Evolutionary conservation across 2,888 invertebrate species (phyloP), one percentile per base, ranked within the genome.

Genomic region (Plemyria rubiginata): DNA sequence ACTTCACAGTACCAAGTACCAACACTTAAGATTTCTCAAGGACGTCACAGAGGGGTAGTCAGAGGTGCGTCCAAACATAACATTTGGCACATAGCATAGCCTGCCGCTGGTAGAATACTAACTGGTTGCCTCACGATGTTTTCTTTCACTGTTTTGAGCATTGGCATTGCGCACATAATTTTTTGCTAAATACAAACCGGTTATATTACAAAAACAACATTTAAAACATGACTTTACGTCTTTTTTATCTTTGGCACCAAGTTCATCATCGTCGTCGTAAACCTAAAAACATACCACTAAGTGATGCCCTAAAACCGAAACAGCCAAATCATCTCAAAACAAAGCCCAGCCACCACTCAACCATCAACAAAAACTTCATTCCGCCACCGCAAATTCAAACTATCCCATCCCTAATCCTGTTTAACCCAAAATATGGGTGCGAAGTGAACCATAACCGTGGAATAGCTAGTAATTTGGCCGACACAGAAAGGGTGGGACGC

Each of bases 401-500:
- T 64, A 60, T 55, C 55, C 60, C 55, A 53, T 52, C 60, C 55
- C 52, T 60, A 53, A 48, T 60, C 53, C 55, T 53, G 60, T 64
- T 53, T 54, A 54, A 49, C 55, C 51, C 56, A 45, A 54, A 64
- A 64, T 64, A 78, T 73, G 75, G 75, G 73, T 68, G 78, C 73
- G 77, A 75, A 76, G 77, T 77, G 77, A 76, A 77, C 74, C 78
- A 65, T 70, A 75, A 70, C 72, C 68, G 61, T 63, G 70, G 79
- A 85, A 88, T 85, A 76, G 81, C 80, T 78, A 77, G 86, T 86
- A 83, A 89, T 89, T 85, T 82, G 72, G 77, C 74, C 74, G 79
- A 90, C 88, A 88, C 73, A 76, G 79, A 85, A 88, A 85, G 86
- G 90, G 88, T 84, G 87, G 83, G 78, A 63, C 79, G 65, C 72